A percentile compares a stretch with the other conserved stretches of the same genome.
These are phyloP conservation scores for Ptilorrhoa leucosticta DNA, from an alignment of 2,113 vertebrate genomes.

Conservation along the genomic window DNA sequence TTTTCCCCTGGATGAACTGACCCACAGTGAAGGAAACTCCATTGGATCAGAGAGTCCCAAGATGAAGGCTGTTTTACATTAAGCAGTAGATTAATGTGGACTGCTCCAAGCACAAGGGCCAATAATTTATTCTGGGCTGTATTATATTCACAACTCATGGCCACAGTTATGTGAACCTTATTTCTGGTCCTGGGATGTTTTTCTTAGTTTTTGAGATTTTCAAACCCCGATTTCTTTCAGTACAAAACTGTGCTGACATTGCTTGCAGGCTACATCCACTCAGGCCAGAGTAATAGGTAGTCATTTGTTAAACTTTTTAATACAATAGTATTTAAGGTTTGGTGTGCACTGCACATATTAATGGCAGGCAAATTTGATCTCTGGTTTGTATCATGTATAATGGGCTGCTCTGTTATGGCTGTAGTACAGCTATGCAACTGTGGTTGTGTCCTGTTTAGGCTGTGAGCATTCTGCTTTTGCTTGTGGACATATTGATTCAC, in stretches of 20 bases:
- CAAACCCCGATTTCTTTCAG: neutral
- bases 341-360: neutral
- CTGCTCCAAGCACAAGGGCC: neutral
- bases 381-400: neutral
- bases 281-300: neutral
- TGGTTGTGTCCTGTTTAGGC: neutral
- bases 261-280: neutral
- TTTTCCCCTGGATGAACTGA: neutral
- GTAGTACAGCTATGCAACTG: neutral
- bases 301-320: neutral
- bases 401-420: neutral
- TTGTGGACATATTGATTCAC: constrained; percentile 27
- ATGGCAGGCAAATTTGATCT: neutral
- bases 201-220: neutral
- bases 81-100: neutral
- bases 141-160: neutral
- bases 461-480: constrained; percentile 22
- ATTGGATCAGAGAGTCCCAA: neutral
- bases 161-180: neutral
- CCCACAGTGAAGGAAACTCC: neutral
- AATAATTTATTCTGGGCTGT: neutral
- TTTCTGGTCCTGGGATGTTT: neutral
- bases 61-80: neutral
- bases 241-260: neutral
- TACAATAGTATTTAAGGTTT: neutral